phyloP scores from a whole-genome alignment of 2,797 vertebrate genomes.

The Neosalanx taihuensis region DNA sequence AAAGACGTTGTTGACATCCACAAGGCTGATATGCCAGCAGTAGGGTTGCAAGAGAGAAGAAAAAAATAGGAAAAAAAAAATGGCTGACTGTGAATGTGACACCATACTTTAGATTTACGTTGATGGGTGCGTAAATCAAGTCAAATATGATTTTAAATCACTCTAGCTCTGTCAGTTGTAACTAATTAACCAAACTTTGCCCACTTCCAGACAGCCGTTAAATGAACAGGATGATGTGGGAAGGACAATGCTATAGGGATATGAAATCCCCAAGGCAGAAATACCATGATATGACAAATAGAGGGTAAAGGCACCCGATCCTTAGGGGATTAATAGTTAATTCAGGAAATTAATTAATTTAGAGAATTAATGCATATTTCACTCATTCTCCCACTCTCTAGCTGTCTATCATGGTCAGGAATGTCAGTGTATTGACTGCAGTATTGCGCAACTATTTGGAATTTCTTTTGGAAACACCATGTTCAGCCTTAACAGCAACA shows the following conservation, averaged over 20 bases:
- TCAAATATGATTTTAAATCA: background rate
- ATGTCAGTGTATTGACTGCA: too few species aligned
- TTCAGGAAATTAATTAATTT: too few species aligned
- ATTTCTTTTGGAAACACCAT: too few species aligned
- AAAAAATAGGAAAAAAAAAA: background rate
- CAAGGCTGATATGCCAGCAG: constrained; percentile 21
- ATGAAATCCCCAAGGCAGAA: background rate
- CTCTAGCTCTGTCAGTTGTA: constrained; percentile 11
- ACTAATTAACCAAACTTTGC: background rate
- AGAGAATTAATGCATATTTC: too few species aligned
- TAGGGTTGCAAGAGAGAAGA: background rate
- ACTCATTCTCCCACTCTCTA: too few species aligned
- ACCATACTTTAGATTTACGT: constrained; percentile 23
- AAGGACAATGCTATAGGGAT: background rate
- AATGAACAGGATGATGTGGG: background rate
- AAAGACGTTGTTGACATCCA: constrained; percentile 22
- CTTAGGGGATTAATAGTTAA: too few species aligned
- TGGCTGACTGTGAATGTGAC: constrained; percentile 29
- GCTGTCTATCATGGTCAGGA: background rate
- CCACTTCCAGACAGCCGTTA: background rate
- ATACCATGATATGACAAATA: background rate
- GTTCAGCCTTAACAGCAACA: too few species aligned
- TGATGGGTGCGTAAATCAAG: constrained; percentile 42
- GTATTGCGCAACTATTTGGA: too few species aligned
- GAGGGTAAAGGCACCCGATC: too few species aligned